Base-by-base conservation (phyloP, 2,888 invertebrate genomes). In the Homarus gammarus region DNA sequence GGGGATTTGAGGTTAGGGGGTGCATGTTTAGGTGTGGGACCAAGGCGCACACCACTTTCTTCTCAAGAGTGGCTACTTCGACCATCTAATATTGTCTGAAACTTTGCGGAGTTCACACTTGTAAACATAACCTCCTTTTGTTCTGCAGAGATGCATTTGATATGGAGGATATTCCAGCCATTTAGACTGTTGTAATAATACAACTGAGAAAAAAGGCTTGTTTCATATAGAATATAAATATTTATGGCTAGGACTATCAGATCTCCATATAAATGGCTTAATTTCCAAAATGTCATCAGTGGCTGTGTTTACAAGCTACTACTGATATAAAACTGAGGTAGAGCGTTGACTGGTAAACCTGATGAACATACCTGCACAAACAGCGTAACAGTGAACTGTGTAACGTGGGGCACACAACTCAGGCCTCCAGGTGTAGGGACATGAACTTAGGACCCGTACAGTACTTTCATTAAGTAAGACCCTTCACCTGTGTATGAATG, bases 301-400 rank as follows among this genome's bases (percentile, higher is more conserved):
- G 88, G 88, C 88, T 88, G 88, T 88, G 88, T 88, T 88, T 88
- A 88, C 88, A 88, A 88, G 88, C 88, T 84, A 88, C 84, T 89
- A 89, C 79, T 84, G 84, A 84, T 89, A 89, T 89, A 89, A 89
- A 89, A 89, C 89, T 89, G 89, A 89, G 89, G 89, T 89, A 89
- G 89, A 89, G 89, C 84, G 89, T 89, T 89, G 89, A 89, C 79
- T 89, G 89, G 44, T 84, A 79, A 89, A 89, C 84, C 89, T 89
- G 89, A 89, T 89, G 84, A 89, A 89, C 89, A 84, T 89, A 84
- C 89, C 84, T 84, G 89, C 84, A 84, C 73, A 77, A 84, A 79
- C 84, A 84, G 89, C 84, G 51, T 89, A 89, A 89, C 78, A 89
- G 72, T 88, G 83, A 88, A 75, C 87, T 88, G 83, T 88, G 88